These are phyloP conservation scores for Diplodus puntazzo DNA, from an alignment of 2,797 vertebrate species.

Conservation along the genomic window DNA sequence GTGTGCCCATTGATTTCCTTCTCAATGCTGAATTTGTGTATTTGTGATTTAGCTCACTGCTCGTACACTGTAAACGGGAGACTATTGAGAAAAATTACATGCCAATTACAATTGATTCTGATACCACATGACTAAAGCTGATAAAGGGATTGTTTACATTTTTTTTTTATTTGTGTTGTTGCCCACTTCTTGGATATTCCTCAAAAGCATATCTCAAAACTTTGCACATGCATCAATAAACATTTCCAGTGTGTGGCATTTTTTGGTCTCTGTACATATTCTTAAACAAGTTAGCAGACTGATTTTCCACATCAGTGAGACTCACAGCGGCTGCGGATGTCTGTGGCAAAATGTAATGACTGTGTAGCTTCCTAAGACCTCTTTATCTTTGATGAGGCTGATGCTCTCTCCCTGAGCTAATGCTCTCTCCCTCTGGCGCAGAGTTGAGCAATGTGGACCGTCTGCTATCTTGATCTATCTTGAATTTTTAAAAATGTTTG, in stretches of 20 bases:
- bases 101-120: not conserved
- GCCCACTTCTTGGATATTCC: conserved; percentile 46
- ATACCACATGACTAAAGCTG: conserved; percentile 8
- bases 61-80: conserved; percentile 11
- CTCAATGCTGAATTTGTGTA: conserved; percentile 9
- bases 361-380: conserved; percentile 44
- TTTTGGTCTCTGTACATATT: conserved; percentile 59
- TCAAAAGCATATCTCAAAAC: conserved; percentile 49
- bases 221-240: conserved; percentile 74
- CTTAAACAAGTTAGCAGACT: conserved; percentile 48
- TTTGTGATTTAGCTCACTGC: conserved; percentile 17
- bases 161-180: conserved; percentile 48
- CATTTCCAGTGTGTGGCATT: conserved; percentile 63
- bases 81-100: not conserved
- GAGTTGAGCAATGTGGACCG: too few species aligned
- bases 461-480: too few species aligned
- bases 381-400: conserved; percentile 70
- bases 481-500: too few species aligned
- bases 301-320: conserved; percentile 52
- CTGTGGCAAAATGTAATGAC: conserved; percentile 43
- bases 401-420: conserved; percentile 47
- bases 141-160: conserved; percentile 65
- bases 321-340: conserved; percentile 27
- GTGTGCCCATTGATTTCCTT: not conserved
- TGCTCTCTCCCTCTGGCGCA: conserved; percentile 22